Evolutionary conservation across 2,113 vertebrate genomes (phyloP).

Genomic region (Festucalex cinctus): DNA sequence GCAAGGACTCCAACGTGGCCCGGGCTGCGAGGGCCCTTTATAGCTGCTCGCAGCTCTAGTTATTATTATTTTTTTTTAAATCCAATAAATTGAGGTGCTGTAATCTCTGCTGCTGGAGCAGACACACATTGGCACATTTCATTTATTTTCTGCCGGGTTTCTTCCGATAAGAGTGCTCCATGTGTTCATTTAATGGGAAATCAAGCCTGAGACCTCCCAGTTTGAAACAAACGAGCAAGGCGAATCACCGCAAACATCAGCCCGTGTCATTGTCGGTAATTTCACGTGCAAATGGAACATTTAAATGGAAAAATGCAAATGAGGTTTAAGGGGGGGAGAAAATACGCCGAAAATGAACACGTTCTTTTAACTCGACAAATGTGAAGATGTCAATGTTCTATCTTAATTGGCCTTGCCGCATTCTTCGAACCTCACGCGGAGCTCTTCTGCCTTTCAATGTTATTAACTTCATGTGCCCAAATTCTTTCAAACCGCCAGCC

Average conservation of each 20-base stretch:
- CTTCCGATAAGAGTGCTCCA: conserved; percentile 15
- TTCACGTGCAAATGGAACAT: conserved; percentile 26
- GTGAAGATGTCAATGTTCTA: conserved; percentile 14
- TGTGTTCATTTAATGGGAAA: conserved; percentile 21
- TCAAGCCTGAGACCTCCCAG: conserved; percentile 16
- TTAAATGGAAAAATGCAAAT: conserved; percentile 30
- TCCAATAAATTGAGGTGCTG: conserved; percentile 8
- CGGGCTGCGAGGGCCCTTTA: no score
- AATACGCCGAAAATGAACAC: conserved; percentile 6
- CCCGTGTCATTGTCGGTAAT: conserved; percentile 21
- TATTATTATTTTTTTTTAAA: no score
- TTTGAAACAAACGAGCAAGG: conserved; percentile 22
- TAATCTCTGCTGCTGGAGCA: conserved; percentile 25
- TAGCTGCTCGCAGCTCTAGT: no score
- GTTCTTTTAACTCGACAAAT: conserved; percentile 16
- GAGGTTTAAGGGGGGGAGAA: not conserved
- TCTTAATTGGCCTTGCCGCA: conserved; percentile 27
- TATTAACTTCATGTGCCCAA: conserved; percentile 32
- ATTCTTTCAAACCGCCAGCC: conserved; percentile 16
- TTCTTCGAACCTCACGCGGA: conserved; percentile 8
- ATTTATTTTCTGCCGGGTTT: conserved; percentile 17
- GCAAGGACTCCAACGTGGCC: no score
- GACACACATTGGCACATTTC: conserved; percentile 28
- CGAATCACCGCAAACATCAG: conserved; percentile 12
- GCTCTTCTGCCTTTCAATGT: conserved; percentile 36